A percentile compares a stretch with the other conserved stretches of the same genome.
These are phyloP conservation scores for Achatina immaculata DNA, from an alignment of 1,140 invertebrate species.

Conservation along the genomic window DNA sequence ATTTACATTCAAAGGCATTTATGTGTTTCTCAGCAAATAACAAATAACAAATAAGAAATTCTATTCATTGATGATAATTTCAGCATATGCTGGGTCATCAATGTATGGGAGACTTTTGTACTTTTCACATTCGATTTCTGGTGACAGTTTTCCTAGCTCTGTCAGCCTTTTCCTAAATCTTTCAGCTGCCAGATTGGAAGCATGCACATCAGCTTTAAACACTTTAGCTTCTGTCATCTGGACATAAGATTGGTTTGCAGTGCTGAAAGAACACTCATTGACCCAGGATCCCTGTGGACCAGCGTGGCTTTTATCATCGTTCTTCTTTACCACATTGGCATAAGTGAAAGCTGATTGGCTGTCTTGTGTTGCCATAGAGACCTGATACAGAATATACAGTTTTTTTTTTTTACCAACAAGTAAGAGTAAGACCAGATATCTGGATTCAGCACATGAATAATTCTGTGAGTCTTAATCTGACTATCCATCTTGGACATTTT, in stretches of 20 bases:
- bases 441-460: too few species aligned
- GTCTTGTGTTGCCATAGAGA: too few species aligned
- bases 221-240: neutral
- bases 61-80: neutral
- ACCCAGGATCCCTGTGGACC: too few species aligned
- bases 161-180: conserved; percentile 17
- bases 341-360: neutral
- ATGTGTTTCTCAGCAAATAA: too few species aligned
- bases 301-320: neutral
- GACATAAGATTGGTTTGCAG: neutral
- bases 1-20: too few species aligned
- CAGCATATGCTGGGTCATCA: neutral
- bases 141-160: neutral
- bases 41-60: too few species aligned
- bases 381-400: too few species aligned
- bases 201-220: conserved; percentile 1
- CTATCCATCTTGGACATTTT: too few species aligned
- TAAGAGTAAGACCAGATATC: too few species aligned
- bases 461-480: too few species aligned
- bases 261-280: neutral
- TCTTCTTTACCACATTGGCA: neutral
- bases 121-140: neutral
- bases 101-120: neutral
- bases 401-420: too few species aligned
- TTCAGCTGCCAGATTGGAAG: neutral